Evolutionary conservation across 2,797 vertebrate genomes (phyloP).

Genomic region (Echeneis naucrates): DNA sequence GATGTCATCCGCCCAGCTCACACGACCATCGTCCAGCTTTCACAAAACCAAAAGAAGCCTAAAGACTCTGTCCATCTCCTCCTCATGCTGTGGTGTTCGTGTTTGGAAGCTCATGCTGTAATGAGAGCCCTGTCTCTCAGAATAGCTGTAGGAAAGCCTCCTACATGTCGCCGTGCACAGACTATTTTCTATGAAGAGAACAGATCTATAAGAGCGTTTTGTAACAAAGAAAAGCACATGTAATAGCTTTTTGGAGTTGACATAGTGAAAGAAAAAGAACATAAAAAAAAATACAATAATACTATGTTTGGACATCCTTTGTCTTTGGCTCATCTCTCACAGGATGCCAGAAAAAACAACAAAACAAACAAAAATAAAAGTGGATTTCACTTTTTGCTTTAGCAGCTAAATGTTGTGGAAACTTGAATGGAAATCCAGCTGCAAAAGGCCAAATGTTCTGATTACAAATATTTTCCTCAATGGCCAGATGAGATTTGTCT

Average conservation of each 20-base stretch:
- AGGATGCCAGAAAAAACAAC: background rate
- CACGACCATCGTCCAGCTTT: conserved; percentile 32
- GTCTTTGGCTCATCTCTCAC: conserved; percentile 32
- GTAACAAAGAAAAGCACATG: conserved; percentile 57
- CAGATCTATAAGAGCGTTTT: conserved; percentile 64
- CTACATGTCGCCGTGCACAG: conserved; percentile 38
- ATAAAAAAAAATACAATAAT: conserved; percentile 56
- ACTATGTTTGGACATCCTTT: conserved; percentile 45
- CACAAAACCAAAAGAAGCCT: background rate
- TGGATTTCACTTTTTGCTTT: background rate
- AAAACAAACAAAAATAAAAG: too few relatives aligned
- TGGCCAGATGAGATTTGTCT: background rate
- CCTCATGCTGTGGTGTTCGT: conserved; percentile 23
- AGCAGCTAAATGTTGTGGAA: background rate
- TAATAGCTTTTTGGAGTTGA: conserved; percentile 62
- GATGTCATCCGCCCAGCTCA: conserved; percentile 3
- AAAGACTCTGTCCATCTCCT: conserved; percentile 4
- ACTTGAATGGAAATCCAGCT: background rate
- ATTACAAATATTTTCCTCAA: background rate
- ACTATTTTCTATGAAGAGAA: conserved; percentile 59
- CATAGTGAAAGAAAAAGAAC: conserved; percentile 37
- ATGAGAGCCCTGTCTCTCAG: conserved; percentile 22
- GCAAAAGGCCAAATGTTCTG: background rate
- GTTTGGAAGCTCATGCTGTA: conserved; percentile 49
- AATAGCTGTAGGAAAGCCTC: conserved; percentile 1